Evolutionary conservation across 2,888 invertebrate species (phyloP), one percentile per base, ranked within the genome.

Genomic region (Entomobrya proxima): DNA sequence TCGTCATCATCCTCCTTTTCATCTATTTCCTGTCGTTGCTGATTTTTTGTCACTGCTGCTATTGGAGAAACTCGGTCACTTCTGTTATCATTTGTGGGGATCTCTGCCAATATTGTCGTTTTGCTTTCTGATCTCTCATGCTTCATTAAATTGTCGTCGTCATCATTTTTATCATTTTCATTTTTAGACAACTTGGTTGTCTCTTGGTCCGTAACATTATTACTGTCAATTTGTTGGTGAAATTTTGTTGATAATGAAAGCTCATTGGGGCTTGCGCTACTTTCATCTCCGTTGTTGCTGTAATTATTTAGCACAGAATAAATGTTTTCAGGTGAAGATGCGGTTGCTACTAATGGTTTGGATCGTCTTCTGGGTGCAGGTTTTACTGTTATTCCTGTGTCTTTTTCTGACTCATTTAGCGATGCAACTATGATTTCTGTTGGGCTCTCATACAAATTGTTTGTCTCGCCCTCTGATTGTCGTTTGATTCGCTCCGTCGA

Each of bases 11-110:
- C 61, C 21, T 77, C 61, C 13, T 55, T 58, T 15, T 32, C 76
- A 27, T 35, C 27, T 55, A 27, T 37, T 75, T 75, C 75, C 75
- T 52, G 75, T 32, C 35, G 35, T 72, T 24, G 27, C 58, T 40
- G 40, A 44, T 58, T 61, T 77, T 30, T 61, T 44, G 44, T 30
- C n/a, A n/a, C n/a, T 35, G 44, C 58, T 24, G 78, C 37, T 32
- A 5, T 52, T 52, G 79, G 79, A 74, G 85, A 85, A 85, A 85
- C 64, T 78, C 85, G 79, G 79, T 79, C 79, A 85, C 37, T 64
- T 74, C 74, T 75, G 21, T 77, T 58, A 37, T 55, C 32, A 72
- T 24, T 67, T n/a, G 75, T 32, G 37, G 35, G 35, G 44, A 35
- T 77, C 13, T 82, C 82, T 35, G 76, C 13, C 18, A 76, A 32